Evolutionary conservation across 2,797 vertebrate genomes (phyloP), one percentile per base, ranked within the genome.

Genomic region (Rhinophrynus dorsalis): DNA sequence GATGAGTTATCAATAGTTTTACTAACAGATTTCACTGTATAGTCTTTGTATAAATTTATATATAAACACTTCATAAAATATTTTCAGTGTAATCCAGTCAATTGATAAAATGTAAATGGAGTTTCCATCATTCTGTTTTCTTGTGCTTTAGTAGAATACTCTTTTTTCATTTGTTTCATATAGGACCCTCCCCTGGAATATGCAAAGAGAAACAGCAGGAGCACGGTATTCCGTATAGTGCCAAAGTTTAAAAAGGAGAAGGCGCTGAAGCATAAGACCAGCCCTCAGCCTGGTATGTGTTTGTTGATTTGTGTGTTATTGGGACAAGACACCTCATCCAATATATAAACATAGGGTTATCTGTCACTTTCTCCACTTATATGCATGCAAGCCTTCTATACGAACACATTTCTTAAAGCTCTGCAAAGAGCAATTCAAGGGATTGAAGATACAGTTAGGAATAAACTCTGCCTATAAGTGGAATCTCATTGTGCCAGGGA

Each of bases 241-340:
- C 97, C 97, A 89, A 99, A 97, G 81, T 98, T 98, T 92, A 99
- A 99, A 91, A 99, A 97, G 82, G 97, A 99, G 77, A 98, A 96
- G 80, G 84, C 52, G 79, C 91, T 85, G 92, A 97, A 92, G 77
- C 86, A 90, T 82, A 99, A 96, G 90, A 89, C 85, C 26, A 94
- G 90, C 77, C 87, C 91, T 67, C 96, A 95, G 86, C 94, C 94
- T 93, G 97, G 97, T 99, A 95, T 83, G 93, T 84, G 68, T 77
- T 74, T 35, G 54, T 45, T 56, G 48, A 32, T 12, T 42, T 2
- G 32, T 12, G 35, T 24, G 29, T 15, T 51, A 17, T 37, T 30
- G 12, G 21, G 15, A 9, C 12, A 11, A 26, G 13, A 2, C 6
- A 1, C 2, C 2, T 35, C 2, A 5, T 10, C 10, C 1, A 1